phyloP scores from a whole-genome alignment of 2,888 invertebrate genomes.

The Drosophila formosana region DNA sequence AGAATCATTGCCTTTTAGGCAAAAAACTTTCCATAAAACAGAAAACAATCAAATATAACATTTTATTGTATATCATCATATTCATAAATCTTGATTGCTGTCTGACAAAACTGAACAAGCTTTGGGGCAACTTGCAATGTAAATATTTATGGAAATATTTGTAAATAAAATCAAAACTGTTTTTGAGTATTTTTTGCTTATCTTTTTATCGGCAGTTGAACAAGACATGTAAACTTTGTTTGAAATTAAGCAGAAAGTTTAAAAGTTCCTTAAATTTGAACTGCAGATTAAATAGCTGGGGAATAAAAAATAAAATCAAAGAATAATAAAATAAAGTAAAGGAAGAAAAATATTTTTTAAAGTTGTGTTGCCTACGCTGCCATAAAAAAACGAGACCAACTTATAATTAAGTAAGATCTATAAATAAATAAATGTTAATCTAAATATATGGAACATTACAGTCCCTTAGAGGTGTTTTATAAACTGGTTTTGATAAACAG shows the following conservation, averaged over 20 bases:
- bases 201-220: constrained; percentile 1
- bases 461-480: no score
- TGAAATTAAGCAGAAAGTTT: not conserved
- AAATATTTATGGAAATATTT: constrained; percentile 8
- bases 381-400: no score
- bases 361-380: no score
- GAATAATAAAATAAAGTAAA: not conserved
- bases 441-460: no score
- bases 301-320: not conserved
- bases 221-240: not conserved
- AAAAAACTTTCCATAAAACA: constrained; percentile 4
- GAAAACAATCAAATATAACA: constrained; percentile 32
- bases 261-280: not conserved
- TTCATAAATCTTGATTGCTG: constrained; percentile 37
- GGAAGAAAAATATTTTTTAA: no score
- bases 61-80: constrained; percentile 34
- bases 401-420: no score
- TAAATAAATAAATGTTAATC: no score
- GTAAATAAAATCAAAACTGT: constrained; percentile 3
- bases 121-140: not conserved
- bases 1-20: constrained; percentile 28
- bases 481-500: no score
- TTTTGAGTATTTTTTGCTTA: constrained; percentile 8
- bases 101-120: constrained; percentile 23
- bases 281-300: not conserved